Evolutionary conservation across 1,140 invertebrate genomes (phyloP).

Genomic region (Diachasmimorpha longicaudata): DNA sequence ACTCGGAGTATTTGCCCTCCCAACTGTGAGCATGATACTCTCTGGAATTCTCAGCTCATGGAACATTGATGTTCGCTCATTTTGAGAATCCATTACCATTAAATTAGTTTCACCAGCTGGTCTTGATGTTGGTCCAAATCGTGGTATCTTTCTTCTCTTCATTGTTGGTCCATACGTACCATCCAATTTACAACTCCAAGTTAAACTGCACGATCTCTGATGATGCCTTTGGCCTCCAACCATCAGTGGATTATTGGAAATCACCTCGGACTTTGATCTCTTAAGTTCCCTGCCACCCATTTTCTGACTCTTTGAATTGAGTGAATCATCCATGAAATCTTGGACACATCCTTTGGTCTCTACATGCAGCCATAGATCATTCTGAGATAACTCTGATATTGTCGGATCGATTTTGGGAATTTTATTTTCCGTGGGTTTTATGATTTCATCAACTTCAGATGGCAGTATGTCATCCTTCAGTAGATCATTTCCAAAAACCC

Average conservation of each 20-base stretch:
- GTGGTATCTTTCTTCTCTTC: conserved; percentile 71
- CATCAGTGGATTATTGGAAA: conserved; percentile 60
- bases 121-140: conserved; percentile 32
- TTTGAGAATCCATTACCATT: conserved; percentile 49
- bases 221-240: conserved; percentile 60
- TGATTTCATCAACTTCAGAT: conserved; percentile 50
- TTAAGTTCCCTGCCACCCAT: conserved; percentile 65
- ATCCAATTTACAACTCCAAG: conserved; percentile 73
- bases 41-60: conserved; percentile 59
- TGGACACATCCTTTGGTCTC: conserved; percentile 63
- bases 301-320: conserved; percentile 61
- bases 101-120: conserved; percentile 46
- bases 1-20: conserved; percentile 45
- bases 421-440: conserved; percentile 43
- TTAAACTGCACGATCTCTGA: conserved; percentile 72
- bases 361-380: conserved; percentile 52
- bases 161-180: conserved; percentile 67
- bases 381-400: conserved; percentile 43
- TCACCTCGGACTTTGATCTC: conserved; percentile 69
- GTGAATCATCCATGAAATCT: conserved; percentile 70
- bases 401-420: conserved; percentile 41
- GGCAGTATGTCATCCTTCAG: conserved; percentile 56
- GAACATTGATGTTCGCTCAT: conserved; percentile 47
- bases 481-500: conserved; percentile 60
- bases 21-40: conserved; percentile 60